Percentiles rank a stretch among this genome's conserved stretches.
These are phyloP conservation scores for Pipra filicauda DNA, from an alignment of 2,113 vertebrate genomes.

Conservation along the genomic window DNA sequence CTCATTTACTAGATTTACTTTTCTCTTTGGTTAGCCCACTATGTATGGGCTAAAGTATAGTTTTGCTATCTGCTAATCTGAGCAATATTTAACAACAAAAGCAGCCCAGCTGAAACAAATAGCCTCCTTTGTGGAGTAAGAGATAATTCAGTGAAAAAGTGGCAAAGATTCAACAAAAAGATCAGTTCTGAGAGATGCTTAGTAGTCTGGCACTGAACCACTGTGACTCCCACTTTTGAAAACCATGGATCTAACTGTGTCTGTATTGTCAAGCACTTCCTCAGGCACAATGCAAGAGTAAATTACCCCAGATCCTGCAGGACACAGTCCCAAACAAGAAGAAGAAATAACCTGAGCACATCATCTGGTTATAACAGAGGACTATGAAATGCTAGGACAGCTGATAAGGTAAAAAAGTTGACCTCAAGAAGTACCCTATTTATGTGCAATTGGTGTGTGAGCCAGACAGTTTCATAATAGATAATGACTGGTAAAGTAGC, in stretches of 20 bases:
- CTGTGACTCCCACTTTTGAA: background rate
- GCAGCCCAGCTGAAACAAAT: background rate
- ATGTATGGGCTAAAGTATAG: background rate
- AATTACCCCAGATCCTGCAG: background rate
- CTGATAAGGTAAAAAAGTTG: background rate
- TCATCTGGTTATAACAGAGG: background rate
- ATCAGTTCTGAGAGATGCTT: background rate
- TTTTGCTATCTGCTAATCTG: slow-evolving; percentile 13
- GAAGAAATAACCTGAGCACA: background rate
- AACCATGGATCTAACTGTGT: background rate
- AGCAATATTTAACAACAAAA: background rate
- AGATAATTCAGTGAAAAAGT: background rate
- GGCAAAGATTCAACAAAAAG: background rate
- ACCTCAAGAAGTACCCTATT: background rate
- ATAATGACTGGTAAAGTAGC: background rate
- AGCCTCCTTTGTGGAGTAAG: background rate
- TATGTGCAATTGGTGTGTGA: background rate
- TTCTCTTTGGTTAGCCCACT: background rate
- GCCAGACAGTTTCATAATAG: background rate
- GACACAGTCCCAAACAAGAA: background rate
- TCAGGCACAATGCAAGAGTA: background rate
- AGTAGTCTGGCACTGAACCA: background rate
- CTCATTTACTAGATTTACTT: background rate
- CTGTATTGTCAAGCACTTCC: background rate
- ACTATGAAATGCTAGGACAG: background rate